Evolutionary conservation across 2,888 invertebrate genomes (phyloP), one percentile per base, ranked within the genome.

Genomic region (Laothoe populi): DNA sequence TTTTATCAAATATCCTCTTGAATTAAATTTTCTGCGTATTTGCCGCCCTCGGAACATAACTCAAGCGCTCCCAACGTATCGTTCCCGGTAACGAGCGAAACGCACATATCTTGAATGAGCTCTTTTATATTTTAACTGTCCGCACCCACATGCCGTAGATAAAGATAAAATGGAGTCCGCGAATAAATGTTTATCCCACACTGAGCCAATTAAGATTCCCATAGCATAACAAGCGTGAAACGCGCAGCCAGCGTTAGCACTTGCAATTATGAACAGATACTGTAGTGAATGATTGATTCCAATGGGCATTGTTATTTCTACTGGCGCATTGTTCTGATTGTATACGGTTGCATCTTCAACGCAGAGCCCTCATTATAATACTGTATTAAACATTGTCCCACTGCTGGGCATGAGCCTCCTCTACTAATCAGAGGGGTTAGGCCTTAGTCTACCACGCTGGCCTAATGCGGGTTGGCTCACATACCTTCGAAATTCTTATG

Each of bases 171-270:
- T 60, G 38, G 35, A 48, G 19, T 13, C 21, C 48, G 23, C 48
- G 48, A 48, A 57, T 57, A 53, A 53, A 46, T 38, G 31, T 35
- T 42, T 63, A 64, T 62, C 57, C 64, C 60, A 63, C 46, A 62
- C 59, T 46, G 16, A 48, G 48, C 61, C 65, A 64, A 65, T 66
- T 66, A 64, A 69, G 62, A 67, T 64, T 65, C 67, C 58, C 63
- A 64, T 64, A 57, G 62, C 61, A 66, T 66, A 65, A 69, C 63
- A 62, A 64, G 60, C 63, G 66, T 64, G 64, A 66, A 66, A 63
- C 48, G 61, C 53, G 19, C 38, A 58, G 46, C 19, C 48, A 16
- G 40, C 60, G 58, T 62, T 58, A 40, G 21, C 46, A 26, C 58
- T 58, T 61, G 58, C 48, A 64, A 64, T 59, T 59, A 59, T 61